phyloP scores from a whole-genome alignment of 1,140 invertebrate genomes.

The Coptotermes formosanus region DNA sequence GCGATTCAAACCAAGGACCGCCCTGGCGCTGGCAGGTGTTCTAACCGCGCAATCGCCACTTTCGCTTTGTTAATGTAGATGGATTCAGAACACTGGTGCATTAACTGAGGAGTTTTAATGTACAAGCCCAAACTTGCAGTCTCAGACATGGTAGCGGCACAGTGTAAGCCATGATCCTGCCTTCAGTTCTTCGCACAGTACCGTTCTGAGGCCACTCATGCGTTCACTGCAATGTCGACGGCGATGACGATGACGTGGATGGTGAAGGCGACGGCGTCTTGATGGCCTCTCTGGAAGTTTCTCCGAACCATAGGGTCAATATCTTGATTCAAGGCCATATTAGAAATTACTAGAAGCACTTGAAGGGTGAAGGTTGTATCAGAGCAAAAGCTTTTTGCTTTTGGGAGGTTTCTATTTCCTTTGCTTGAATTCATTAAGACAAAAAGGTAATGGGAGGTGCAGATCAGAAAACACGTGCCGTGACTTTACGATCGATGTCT shows the following conservation, averaged over 20 bases:
- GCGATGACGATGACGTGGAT: not conserved
- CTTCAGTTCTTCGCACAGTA: not conserved
- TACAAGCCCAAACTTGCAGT: too few relatives aligned
- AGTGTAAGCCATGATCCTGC: too few relatives aligned
- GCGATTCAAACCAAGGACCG: too few relatives aligned
- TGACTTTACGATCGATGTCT: not conserved
- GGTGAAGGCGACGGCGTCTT: not conserved
- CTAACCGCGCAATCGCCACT: too few relatives aligned
- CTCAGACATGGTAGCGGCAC: too few relatives aligned
- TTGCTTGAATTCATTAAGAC: not conserved
- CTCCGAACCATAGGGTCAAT: conserved; percentile 6
- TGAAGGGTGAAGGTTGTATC: not conserved
- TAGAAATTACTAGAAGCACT: conserved; percentile 16
- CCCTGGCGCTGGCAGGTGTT: too few relatives aligned
- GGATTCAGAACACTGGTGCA: too few relatives aligned
- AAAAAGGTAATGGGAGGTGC: not conserved
- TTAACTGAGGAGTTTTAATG: too few relatives aligned
- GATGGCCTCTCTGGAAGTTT: conserved; percentile 3
- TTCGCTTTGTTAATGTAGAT: too few relatives aligned
- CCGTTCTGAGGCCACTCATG: not conserved
- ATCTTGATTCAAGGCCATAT: conserved; percentile 14
- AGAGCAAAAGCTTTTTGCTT: conserved; percentile 5
- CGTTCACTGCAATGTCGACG: not conserved
- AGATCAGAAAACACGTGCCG: conserved; percentile 5
- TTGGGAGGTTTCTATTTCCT: not conserved